phyloP scores from a whole-genome alignment of 1,140 invertebrate genomes.

The Camponotus vicinus region DNA sequence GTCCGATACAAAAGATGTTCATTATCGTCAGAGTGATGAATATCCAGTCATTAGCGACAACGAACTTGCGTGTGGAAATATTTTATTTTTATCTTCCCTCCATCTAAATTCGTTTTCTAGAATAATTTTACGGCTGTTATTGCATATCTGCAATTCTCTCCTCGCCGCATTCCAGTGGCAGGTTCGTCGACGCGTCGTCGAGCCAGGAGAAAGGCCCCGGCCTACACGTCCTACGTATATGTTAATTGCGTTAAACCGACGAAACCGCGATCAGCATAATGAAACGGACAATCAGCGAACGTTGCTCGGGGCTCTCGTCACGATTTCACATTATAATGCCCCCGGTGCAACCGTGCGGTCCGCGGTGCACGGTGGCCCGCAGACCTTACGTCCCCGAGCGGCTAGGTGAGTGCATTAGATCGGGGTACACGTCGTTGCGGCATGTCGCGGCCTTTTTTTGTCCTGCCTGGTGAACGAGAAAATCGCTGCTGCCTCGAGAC shows the following conservation, averaged over 20 bases:
- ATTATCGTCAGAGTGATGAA: neutral
- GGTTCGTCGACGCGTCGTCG: slow-evolving; percentile 26
- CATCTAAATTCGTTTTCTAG: neutral
- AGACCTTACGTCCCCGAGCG: slow-evolving; percentile 56
- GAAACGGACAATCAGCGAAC: slow-evolving; percentile 73
- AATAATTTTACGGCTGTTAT: slow-evolving; percentile 36
- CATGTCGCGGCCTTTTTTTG: slow-evolving; percentile 81
- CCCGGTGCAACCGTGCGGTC: slow-evolving; percentile 53
- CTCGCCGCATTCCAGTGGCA: slow-evolving; percentile 50
- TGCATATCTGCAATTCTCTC: slow-evolving; percentile 38
- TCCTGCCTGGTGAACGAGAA: slow-evolving; percentile 76
- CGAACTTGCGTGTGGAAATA: neutral
- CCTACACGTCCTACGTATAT: slow-evolving; percentile 54
- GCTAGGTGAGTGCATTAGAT: slow-evolving; percentile 76
- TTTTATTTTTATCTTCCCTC: slow-evolving; percentile 2
- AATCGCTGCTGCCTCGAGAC: slow-evolving; percentile 74
- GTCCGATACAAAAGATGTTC: neutral
- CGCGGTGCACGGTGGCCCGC: slow-evolving; percentile 65
- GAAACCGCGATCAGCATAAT: slow-evolving; percentile 76
- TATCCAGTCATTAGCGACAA: neutral
- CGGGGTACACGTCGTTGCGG: slow-evolving; percentile 77
- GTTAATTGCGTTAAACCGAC: slow-evolving; percentile 73
- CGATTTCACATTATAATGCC: slow-evolving; percentile 76
- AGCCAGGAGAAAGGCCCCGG: slow-evolving; percentile 27
- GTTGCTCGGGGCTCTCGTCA: slow-evolving; percentile 56